Evolutionary conservation across 1,140 invertebrate species (phyloP), one percentile per base, ranked within the genome.

Genomic region (Drosophila asahinai): DNA sequence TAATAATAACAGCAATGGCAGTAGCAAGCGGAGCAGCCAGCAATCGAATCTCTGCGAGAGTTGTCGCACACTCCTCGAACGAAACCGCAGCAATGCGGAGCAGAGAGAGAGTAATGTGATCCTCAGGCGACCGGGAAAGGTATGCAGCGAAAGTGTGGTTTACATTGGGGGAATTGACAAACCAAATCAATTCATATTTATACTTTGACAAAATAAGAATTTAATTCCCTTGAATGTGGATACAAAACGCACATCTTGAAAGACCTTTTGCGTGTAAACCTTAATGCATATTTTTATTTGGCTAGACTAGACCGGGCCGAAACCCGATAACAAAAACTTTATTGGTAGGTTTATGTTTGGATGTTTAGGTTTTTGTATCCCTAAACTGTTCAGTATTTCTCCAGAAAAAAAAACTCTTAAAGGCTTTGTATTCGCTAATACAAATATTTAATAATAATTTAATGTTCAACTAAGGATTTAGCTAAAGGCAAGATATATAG

Each of bases 81-180:
- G 71, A 54, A 92, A 91, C 81, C 80, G 76, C 66, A 91, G 80
- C 62, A 92, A 91, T 84, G 60, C 79, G 22, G 83, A 86, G 54
- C 72, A 70, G 61, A 86, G 55, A 25, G 47, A 65, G 47, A 81
- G 76, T 59, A 19, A 67, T 19, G 80, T 83, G 68, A 83, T 78
- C 48, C 64, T 80, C 40, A 45, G 75, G 49, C 74, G 71, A 58
- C 74, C 64, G 33, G 55, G 43, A 49, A 62, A 89, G 81, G 81
- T 84, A 87, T 71, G 75, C 30, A 19, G 11, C 14, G 12, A 14
- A 12, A 15, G 22, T 15, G 17, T 12, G 11, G 38, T 19, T 6
- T 17, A 5, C 8, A 17, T n/a, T 6, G 17, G 30, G 42, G n/a
- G 30, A 30, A 14, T 33, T 30, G n/a, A 27, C 15, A 43, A 36